Base-by-base conservation (phyloP, 2,888 invertebrate species). In the Agrilus biguttatus region DNA sequence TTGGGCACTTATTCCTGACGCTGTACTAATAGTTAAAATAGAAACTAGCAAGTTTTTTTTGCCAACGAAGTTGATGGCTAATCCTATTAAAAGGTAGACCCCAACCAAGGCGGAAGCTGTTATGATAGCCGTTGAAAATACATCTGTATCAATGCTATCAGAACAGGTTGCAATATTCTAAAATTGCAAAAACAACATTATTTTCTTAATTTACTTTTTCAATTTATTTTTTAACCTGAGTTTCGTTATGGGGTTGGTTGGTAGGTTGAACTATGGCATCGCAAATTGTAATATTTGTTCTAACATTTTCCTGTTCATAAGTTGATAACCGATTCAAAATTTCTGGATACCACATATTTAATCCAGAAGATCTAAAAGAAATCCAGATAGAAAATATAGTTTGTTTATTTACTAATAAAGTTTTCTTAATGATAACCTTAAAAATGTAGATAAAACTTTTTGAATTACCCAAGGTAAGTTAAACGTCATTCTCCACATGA, bases 281-380 rank as follows among this genome's bases (percentile, higher is more conserved):
- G 45, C 66, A 66, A 35, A 63, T 52, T 10, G 57, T 52, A 5
- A 61, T 55, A 12, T 55, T 48, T 10, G 51, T 46, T n/a, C 47
- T 46, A 1, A 55, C 50, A 17, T 56, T 51, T 32, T 53, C 45
- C 39, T 50, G 46, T 19, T 53, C 53, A 42, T 55, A 62, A 17
- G 52, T 49, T 17, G 57, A 53, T 51, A 77, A 59, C 1, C 70
- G 69, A 56, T 76, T 75, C 14, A 76, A 55, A 43, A 77, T 74
- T 14, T 73, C 68, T 0, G 77, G 77, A 49, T 74, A 73, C 76
- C 76, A 77, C 41, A 76, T 51, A 1, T 46, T 40, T 32, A 52
- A 45, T 36, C 54, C 55, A 35, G 53, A 54, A 36, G 53, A 51
- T 17, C 53, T 53, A 40, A 40, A 50, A 48, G 32, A 10, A 23